Percentiles rank a stretch among this genome's conserved stretches.
Conservation (phyloP, 2,888 invertebrate genomes). For the Cerastoderma edule region DNA sequence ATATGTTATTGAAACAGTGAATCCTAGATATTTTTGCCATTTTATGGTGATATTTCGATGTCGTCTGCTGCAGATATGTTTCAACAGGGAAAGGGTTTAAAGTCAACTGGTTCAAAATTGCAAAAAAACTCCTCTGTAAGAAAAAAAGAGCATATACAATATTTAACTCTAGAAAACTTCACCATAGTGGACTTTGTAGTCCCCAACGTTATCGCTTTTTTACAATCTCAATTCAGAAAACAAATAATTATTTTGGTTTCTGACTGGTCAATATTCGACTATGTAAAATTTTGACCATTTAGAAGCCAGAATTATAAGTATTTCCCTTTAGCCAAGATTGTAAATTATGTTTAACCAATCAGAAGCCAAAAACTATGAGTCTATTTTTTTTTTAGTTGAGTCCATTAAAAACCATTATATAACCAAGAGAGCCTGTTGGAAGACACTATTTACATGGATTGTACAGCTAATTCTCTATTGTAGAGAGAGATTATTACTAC, state of each 20-base stretch:
- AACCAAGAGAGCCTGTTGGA: constrained; percentile 5
- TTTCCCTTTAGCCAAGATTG: background rate
- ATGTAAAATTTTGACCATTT: constrained; percentile 5
- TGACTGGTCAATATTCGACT: no score
- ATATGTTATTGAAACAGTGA: no score
- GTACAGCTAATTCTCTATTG: constrained; percentile 5
- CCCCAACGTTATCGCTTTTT: constrained; percentile 5
- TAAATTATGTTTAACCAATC: constrained; percentile 2
- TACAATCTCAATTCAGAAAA: constrained; percentile 5
- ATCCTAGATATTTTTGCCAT: no score
- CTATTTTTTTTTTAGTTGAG: constrained; percentile 2
- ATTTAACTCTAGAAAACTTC: no score
- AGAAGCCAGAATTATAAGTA: constrained; percentile 5
- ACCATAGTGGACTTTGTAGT: no score
- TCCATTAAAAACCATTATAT: constrained; percentile 5
- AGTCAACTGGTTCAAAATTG: no score
- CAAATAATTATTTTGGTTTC: constrained; percentile 2
- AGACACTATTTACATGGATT: constrained; percentile 5
- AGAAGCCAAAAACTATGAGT: constrained; percentile 2
- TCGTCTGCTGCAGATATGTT: no score
- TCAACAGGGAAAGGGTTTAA: no score
- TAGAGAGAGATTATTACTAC: constrained; percentile 5
- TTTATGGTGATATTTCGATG: no score
- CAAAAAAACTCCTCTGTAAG: no score
- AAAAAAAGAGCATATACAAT: no score